Evolutionary conservation across 2,888 invertebrate species (phyloP).

Genomic region (Platycnemis pennipes): DNA sequence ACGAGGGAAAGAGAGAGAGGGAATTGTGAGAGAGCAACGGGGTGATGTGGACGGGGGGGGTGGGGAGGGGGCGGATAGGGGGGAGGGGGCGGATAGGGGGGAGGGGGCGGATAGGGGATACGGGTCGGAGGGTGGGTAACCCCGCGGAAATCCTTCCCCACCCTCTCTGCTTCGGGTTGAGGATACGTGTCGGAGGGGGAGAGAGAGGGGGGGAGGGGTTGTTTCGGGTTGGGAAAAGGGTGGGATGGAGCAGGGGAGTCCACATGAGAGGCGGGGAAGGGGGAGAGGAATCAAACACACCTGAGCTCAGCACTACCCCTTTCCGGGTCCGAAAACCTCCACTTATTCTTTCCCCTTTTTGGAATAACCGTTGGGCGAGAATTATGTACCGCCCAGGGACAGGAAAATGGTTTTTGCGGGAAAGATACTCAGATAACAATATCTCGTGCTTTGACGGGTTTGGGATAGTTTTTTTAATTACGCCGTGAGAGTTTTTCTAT

Average conservation of each 20-base stretch:
- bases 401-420: background rate
- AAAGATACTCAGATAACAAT: background rate
- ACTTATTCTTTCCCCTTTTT: background rate
- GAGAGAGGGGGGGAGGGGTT: conserved; percentile 50
- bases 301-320: conserved; percentile 52
- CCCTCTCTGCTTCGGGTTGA: conserved; percentile 1
- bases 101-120: conserved; percentile 9
- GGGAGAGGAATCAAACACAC: conserved; percentile 56
- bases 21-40: conserved; percentile 37
- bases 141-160: background rate
- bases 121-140: background rate
- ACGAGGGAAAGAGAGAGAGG: conserved; percentile 48
- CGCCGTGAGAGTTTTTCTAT: too few species aligned
- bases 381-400: background rate
- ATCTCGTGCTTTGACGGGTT: too few species aligned
- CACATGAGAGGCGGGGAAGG: background rate
- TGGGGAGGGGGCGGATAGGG: conserved; percentile 28
- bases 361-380: background rate
- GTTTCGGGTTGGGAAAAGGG: conserved; percentile 17
- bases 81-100: background rate
- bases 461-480: too few species aligned
- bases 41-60: conserved; percentile 32
- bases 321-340: background rate
- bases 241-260: background rate
- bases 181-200: conserved; percentile 52